Percentiles rank a stretch among this genome's conserved stretches.
These are phyloP conservation scores for Rhinolophus sinicus DNA, from an alignment of 2,113 vertebrate species.

Conservation along the genomic window DNA sequence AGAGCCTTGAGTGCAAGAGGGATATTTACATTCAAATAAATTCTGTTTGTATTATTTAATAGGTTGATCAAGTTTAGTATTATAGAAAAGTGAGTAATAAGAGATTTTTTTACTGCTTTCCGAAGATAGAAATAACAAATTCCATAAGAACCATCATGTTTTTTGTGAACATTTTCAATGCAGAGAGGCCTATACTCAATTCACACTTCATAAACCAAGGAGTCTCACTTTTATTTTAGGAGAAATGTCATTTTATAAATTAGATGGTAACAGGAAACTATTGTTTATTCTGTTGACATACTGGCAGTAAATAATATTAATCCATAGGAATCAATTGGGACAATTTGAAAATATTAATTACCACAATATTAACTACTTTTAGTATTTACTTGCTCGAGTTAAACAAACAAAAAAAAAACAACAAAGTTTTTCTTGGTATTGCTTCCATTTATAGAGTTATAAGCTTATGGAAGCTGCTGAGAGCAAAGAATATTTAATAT, in stretches of 20 bases:
- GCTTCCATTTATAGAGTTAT: rapidly evolving
- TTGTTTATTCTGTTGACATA: background rate
- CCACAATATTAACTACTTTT: background rate
- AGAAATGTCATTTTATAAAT: background rate
- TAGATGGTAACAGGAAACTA: background rate
- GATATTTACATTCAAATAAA: conserved; percentile 1
- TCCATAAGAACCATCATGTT: background rate
- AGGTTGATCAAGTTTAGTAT: background rate
- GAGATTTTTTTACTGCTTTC: background rate
- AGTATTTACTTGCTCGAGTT: background rate
- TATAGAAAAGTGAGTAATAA: background rate
- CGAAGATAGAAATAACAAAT: background rate
- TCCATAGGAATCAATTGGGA: background rate
- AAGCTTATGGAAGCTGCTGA: rapidly evolving
- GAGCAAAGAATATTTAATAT: background rate
- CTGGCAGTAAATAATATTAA: background rate
- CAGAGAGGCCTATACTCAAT: background rate
- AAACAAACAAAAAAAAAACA: background rate
- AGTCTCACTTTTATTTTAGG: background rate
- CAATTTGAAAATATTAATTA: background rate
- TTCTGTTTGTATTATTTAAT: background rate
- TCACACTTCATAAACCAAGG: background rate
- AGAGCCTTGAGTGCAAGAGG: background rate
- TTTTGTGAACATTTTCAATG: background rate
- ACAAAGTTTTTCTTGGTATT: background rate